Evolutionary conservation across 2,113 vertebrate genomes (phyloP).

Genomic region (Phoxinus phoxinus): DNA sequence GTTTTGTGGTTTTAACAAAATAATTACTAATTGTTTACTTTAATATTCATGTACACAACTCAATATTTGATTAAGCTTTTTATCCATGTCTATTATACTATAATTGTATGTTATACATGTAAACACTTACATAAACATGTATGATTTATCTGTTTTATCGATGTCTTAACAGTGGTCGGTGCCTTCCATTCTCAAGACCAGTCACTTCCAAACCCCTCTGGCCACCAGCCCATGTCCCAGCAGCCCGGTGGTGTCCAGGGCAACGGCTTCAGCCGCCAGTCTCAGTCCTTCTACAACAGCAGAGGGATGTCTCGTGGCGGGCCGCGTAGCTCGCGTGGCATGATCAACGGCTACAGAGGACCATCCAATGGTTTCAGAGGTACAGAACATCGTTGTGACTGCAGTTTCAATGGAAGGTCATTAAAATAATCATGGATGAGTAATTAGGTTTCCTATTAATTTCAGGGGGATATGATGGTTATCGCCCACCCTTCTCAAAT

Average conservation of each 20-base stretch:
- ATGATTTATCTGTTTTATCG: neutral
- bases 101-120: no score
- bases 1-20: no score
- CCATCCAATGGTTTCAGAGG: conserved; percentile 95
- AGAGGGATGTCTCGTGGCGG: conserved; percentile 91
- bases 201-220: conserved; percentile 81
- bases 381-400: conserved; percentile 50
- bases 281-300: conserved; percentile 94
- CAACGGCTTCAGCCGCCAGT: conserved; percentile 85
- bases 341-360: conserved; percentile 95
- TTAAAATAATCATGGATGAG: neutral
- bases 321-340: conserved; percentile 87
- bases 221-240: conserved; percentile 77
- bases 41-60: no score
- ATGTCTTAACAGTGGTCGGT: conserved; percentile 81
- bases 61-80: neutral
- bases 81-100: neutral
- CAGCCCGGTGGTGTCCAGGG: conserved; percentile 86
- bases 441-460: neutral
- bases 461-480: conserved; percentile 92
- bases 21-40: no score
- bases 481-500: conserved; percentile 91
- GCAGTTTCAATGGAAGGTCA: neutral
- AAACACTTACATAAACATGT: neutral
- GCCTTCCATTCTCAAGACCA: conserved; percentile 94